Evolutionary conservation across 2,113 vertebrate species (phyloP), one percentile per base, ranked within the genome.

Genomic region (Heterotis niloticus): DNA sequence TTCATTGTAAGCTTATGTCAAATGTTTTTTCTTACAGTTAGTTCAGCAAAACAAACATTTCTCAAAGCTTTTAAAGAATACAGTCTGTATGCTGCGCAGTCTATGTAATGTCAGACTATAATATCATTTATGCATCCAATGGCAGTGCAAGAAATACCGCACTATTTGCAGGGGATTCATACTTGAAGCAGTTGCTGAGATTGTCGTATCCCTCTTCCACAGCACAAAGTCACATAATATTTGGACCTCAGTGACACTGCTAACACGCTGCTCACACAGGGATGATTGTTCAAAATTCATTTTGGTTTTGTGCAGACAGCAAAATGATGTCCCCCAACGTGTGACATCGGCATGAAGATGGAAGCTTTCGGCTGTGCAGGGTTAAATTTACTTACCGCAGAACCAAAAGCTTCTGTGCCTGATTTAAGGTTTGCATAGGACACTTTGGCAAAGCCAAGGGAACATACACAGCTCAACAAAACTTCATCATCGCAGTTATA

Each of bases 21-120:
- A 14, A 68, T 28, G 51, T 85, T 83, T 88, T 89, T 87, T 89
- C 83, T 82, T 87, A 85, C 82, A 85, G 83, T 90, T 87, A 85
- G 83, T 85, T 84, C 85, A 84, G 88, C 90, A 79, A 44, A 90
- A 90, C 88, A 91, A 92, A 91, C 88, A 92, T 83, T 88, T 83
- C 82, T 83, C 4, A 78, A 87, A 88, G 88, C 90, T 84, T 89
- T 87, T 85, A 75, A 73, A 44, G 82, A 86, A 86, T 44, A 44
- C 2, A 44, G 7, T 44, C 34, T 44, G 3, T 44, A n/a, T n/a
- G n/a, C n/a, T n/a, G 75, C 78, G 4, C 18, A 74, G 5, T 79
- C 84, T 84, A 85, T 86, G 86, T 82, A 16, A 5, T 68, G 34
- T 51, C 82, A 82, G 78, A 78, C 78, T 79, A 86, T 80, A 86